These are phyloP conservation scores for Elgonia sp. DNA, from an alignment of 2,888 invertebrate species.

Conservation along the genomic window DNA sequence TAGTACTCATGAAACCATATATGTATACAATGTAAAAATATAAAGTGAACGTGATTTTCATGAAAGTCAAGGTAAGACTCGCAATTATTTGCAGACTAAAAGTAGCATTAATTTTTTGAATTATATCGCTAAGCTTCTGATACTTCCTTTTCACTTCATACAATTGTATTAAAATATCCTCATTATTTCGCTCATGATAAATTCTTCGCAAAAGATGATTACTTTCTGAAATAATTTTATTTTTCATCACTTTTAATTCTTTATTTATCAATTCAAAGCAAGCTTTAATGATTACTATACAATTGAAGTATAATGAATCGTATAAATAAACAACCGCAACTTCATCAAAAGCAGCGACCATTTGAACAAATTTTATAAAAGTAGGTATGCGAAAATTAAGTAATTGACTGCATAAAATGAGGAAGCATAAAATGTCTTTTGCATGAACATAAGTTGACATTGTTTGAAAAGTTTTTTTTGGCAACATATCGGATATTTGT, in stretches of 20 bases:
- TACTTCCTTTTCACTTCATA: conserved; percentile 78
- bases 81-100: conserved; percentile 80
- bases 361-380: not conserved
- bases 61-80: conserved; percentile 80
- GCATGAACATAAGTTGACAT: conserved; percentile 78
- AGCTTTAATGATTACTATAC: conserved; percentile 76
- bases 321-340: conserved; percentile 78
- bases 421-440: conserved; percentile 79
- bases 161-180: conserved; percentile 78
- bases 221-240: conserved; percentile 71
- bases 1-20: conserved; percentile 64
- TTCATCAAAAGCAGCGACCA: conserved; percentile 66
- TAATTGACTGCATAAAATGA: conserved; percentile 77
- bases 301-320: conserved; percentile 80
- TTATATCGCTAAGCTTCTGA: conserved; percentile 78
- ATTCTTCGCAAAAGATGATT: conserved; percentile 82
- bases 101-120: conserved; percentile 79
- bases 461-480: conserved; percentile 68
- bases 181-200: conserved; percentile 80
- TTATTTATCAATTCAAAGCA: conserved; percentile 80
- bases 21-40: conserved; percentile 81
- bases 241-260: conserved; percentile 76
- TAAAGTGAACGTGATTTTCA: conserved; percentile 82
- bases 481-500: conserved; percentile 74
- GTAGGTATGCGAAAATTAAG: conserved; percentile 64